Conservation (phyloP, 2,888 invertebrate species). For the Sthenelais limicola region DNA sequence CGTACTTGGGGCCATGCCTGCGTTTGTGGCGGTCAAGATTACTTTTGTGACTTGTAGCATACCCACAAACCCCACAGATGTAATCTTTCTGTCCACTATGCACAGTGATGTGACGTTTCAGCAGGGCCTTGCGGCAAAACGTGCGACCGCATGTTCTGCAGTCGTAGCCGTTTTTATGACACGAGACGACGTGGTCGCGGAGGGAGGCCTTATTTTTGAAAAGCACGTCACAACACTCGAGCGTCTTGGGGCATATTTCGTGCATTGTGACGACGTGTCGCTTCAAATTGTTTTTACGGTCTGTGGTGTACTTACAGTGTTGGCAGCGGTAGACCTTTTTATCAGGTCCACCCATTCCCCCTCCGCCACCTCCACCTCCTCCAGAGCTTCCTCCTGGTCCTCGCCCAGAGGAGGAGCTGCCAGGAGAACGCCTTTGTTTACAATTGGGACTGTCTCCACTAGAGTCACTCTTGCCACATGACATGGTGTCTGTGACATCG, state of each 20-base stretch:
- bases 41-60: slow-evolving; percentile 73
- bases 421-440: too few relatives aligned
- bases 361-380: not conserved
- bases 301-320: slow-evolving; percentile 68
- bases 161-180: slow-evolving; percentile 71
- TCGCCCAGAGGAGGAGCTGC: not conserved
- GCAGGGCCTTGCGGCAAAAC: slow-evolving; percentile 72
- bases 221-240: slow-evolving; percentile 70
- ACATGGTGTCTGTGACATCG: not conserved
- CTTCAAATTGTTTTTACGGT: slow-evolving; percentile 72
- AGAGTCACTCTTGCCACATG: slow-evolving; percentile 24
- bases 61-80: slow-evolving; percentile 70
- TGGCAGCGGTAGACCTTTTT: slow-evolving; percentile 61
- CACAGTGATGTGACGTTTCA: slow-evolving; percentile 72
- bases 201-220: slow-evolving; percentile 71
- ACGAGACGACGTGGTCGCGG: slow-evolving; percentile 68
- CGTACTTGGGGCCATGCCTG: slow-evolving; percentile 56
- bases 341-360: not conserved
- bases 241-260: slow-evolving; percentile 59
- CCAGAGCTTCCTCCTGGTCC: not conserved
- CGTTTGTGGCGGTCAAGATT: slow-evolving; percentile 72
- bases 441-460: too few relatives aligned
- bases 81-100: slow-evolving; percentile 73
- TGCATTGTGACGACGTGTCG: slow-evolving; percentile 73
- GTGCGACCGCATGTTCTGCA: slow-evolving; percentile 70